Evolutionary conservation across 2,888 invertebrate species (phyloP), one percentile per base, ranked within the genome.

Genomic region (Conus canariensis): DNA sequence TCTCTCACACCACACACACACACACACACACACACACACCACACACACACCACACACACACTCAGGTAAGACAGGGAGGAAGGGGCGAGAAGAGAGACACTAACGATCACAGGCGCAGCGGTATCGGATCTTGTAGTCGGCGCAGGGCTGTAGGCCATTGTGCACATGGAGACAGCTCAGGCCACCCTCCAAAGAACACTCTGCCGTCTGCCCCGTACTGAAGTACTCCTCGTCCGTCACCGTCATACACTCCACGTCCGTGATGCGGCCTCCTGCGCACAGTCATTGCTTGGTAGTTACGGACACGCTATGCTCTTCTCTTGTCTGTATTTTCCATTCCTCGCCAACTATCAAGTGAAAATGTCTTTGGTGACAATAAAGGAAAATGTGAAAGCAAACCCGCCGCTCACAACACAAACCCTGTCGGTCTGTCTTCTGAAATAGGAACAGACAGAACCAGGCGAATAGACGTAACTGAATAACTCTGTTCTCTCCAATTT

Each of bases 131-230:
- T 95, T 94, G 92, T 95, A 95, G 90, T 95, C 95, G 10, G 92
- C 92, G 91, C 95, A 95, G 45, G 91, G 90, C 9, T 92, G 85
- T 4, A 93, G 94, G n/a, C 25, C 74, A 88, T 95, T 95, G 77
- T 94, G 93, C 7, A 85, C 80, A 58, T 89, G 89, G 59, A 82
- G 82, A 70, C 90, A 90, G n/a, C 97, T 96, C 0, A 98, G 96
- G 0, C 98, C 98, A 14, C 97, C 97, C 93, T 98, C 97, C 91
- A 98, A 95, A 82, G 94, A 93, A 91, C 96, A 96, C 14, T 83
- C 82, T 7, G 91, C 90, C 0, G 92, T 91, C 80, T 95, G 94
- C 25, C 93, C 93, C 10, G 93, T 92, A 6, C 93, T 92, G 85
- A 91, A 92, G 45, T 92, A 92, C 7, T 93, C 92, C 2, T 93